A percentile compares a stretch with the other conserved stretches of the same genome.
Conservation (phyloP, 2,888 invertebrate genomes). For the Leucozona laternaria region DNA sequence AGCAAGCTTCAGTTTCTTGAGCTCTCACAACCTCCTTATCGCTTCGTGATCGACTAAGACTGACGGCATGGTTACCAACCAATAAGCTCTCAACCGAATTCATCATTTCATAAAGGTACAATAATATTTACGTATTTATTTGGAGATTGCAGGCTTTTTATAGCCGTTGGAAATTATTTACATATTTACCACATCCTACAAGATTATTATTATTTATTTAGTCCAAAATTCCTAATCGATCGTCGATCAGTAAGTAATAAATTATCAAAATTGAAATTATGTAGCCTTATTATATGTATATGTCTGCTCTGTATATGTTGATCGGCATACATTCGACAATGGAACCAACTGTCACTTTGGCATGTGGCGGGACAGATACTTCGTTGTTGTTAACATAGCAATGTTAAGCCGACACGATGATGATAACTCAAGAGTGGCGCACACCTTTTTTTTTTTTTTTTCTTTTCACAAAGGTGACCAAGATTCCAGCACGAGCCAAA, state of each 20-base stretch:
- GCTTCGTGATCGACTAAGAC: too few species aligned
- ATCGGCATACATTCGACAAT: conserved; percentile 28
- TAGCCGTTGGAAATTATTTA: too few species aligned
- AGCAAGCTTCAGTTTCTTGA: too few species aligned
- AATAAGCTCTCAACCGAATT: too few species aligned
- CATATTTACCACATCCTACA: neutral
- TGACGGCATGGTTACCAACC: too few species aligned
- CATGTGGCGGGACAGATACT: conserved; percentile 72
- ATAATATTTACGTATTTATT: too few species aligned
- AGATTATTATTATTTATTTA: conserved; percentile 21
- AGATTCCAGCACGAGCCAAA: conserved; percentile 74
- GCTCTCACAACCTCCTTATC: too few species aligned
- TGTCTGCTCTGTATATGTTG: neutral
- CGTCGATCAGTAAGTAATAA: conserved; percentile 25
- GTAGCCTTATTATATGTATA: neutral
- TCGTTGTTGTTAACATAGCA: conserved; percentile 57
- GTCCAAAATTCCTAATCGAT: neutral
- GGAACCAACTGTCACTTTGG: conserved; percentile 69
- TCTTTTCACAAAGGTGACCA: conserved; percentile 65
- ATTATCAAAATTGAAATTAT: conserved; percentile 45
- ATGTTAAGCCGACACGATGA: conserved; percentile 41
- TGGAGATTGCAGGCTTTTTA: too few species aligned
- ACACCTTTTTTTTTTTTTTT: conserved; percentile 43
- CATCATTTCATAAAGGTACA: too few species aligned
- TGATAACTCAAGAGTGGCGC: conserved; percentile 68